These are phyloP conservation scores for Sandelia bainsii DNA, from an alignment of 2,797 vertebrate species.

Conservation along the genomic window DNA sequence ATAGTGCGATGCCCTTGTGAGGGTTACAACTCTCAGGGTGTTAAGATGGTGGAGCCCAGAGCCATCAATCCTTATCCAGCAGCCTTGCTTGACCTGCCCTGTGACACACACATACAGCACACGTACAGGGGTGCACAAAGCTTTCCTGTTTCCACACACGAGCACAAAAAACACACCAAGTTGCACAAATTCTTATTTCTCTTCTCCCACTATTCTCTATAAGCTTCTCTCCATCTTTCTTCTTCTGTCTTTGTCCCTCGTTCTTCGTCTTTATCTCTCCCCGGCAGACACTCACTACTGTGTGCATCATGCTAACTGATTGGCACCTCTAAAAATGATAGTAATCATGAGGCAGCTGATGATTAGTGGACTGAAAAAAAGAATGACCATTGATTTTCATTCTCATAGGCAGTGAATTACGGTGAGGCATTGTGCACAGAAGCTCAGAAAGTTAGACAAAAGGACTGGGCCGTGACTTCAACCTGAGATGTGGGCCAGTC, in stretches of 20 bases:
- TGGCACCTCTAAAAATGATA: constrained; percentile 72
- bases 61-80: constrained; percentile 80
- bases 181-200: constrained; percentile 32
- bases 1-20: constrained; percentile 77
- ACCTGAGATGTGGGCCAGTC: constrained; percentile 70
- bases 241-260: constrained; percentile 22
- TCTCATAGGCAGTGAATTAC: constrained; percentile 60
- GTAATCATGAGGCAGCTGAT: constrained; percentile 69
- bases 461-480: constrained; percentile 51
- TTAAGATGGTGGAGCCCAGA: constrained; percentile 70
- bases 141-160: not conserved
- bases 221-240: constrained; percentile 25
- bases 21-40: constrained; percentile 75
- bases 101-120: constrained; percentile 48
- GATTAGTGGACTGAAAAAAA: constrained; percentile 64
- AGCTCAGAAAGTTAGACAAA: constrained; percentile 72
- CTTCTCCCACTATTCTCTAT: constrained; percentile 8
- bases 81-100: constrained; percentile 74
- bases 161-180: constrained; percentile 7
- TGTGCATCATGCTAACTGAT: constrained; percentile 66
- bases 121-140: constrained; percentile 1
- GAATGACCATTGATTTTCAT: constrained; percentile 75
- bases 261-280: constrained; percentile 61
- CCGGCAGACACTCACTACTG: constrained; percentile 60
- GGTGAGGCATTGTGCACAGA: constrained; percentile 54